Evolutionary conservation across 1,140 invertebrate genomes (phyloP), one percentile per base, ranked within the genome.

Genomic region (Drosophila pruinosa): DNA sequence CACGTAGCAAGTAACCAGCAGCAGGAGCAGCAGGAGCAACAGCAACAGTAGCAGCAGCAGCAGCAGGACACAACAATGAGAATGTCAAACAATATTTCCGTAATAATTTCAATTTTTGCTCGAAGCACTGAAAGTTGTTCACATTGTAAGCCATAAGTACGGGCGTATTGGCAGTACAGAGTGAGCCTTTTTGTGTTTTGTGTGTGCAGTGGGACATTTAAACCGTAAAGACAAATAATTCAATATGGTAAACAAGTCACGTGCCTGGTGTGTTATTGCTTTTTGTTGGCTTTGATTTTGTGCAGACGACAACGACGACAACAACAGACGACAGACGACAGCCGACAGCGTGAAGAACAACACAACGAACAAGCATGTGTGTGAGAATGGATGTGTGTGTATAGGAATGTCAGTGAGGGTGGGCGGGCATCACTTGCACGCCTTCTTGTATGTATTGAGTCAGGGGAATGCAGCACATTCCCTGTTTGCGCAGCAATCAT

Each of bases 181-280:
- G 15, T 14, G n/a, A 8, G 41, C n/a, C 21, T 54, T 58, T 69
- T 76, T 75, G 21, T 57, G 21, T 24, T 24, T n/a, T 59, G 22
- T 73, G 38, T 52, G 50, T 72, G 53, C 61, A 57, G 50, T 76
- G 69, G 43, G 34, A 74, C 67, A 78, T 81, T 88, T 72, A 81
- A 86, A 56, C 54, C 64, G 52, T 59, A 56, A 58, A 72, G 75
- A 67, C 74, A 86, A 78, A 82, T 78, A 88, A 72, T 69, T 82
- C 75, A 56, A 78, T 86, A 78, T 88, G 78, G 78, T 75, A 81
- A 81, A 81, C 81, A 86, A 72, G 78, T 86, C 81, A 86, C 81
- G 81, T 86, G 67, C 56, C 54, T 39, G 53, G 38, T 71, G 65
- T 86, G 69, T 86, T 77, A 85, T 85, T 85, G 73, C 80, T 73